phyloP scores from a whole-genome alignment of 2,113 vertebrate species.

The Cephalopholis sonnerati region DNA sequence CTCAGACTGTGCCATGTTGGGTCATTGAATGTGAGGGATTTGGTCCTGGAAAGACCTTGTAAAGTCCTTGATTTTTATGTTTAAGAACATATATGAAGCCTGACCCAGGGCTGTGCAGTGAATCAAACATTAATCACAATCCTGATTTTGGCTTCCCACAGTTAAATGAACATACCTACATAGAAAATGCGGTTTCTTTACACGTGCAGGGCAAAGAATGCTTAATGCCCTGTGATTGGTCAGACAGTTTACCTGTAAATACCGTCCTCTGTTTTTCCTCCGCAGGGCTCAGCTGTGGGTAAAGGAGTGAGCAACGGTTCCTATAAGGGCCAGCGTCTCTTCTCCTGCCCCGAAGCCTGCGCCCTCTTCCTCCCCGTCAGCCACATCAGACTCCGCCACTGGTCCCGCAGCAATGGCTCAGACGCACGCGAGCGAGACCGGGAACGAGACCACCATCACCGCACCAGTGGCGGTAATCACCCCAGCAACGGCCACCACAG shows the following conservation, averaged over 20 bases:
- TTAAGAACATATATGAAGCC: too few species aligned
- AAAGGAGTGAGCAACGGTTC: constrained; percentile 81
- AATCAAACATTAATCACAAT: too few species aligned
- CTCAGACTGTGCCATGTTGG: too few species aligned
- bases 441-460: constrained; percentile 24
- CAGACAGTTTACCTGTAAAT: background rate
- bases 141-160: too few species aligned
- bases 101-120: too few species aligned
- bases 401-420: background rate
- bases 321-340: constrained; percentile 83
- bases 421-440: constrained; percentile 40
- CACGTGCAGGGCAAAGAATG: background rate
- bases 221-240: background rate
- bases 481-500: constrained; percentile 33
- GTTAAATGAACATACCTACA: too few species aligned
- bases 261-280: background rate
- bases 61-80: too few species aligned
- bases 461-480: background rate
- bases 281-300: constrained; percentile 73
- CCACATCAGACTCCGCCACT: constrained; percentile 63
- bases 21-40: too few species aligned
- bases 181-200: background rate
- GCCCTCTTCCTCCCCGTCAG: constrained; percentile 83
- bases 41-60: too few species aligned
- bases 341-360: constrained; percentile 83